These are phyloP conservation scores for Pyrocoelia pectoralis DNA, from an alignment of 2,888 invertebrate species.

Conservation along the genomic window DNA sequence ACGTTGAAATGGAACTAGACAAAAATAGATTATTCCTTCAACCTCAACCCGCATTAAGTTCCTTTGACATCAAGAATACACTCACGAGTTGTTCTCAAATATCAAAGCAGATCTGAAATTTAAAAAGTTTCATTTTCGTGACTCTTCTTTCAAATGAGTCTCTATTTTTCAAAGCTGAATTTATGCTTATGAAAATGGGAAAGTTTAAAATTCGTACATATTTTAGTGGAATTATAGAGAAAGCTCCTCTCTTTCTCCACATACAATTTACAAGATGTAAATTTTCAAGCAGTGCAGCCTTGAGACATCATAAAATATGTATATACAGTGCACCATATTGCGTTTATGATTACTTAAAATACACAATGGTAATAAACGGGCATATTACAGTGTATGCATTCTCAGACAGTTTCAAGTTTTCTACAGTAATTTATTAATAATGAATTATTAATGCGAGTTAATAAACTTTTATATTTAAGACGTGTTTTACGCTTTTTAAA, in stretches of 20 bases:
- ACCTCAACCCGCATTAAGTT: background rate
- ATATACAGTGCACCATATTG: background rate
- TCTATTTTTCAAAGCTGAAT: background rate
- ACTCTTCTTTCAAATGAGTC: slow-evolving; percentile 1
- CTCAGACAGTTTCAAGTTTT: background rate
- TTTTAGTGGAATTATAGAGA: background rate
- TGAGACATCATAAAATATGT: slow-evolving; percentile 1
- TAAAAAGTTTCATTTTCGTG: slow-evolving; percentile 1
- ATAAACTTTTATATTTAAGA: background rate
- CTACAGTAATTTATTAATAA: background rate
- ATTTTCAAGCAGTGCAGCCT: background rate
- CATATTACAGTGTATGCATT: background rate
- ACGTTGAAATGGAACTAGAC: background rate
- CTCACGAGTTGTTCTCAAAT: background rate
- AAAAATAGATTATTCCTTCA: background rate
- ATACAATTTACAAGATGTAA: background rate
- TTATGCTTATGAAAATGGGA: background rate
- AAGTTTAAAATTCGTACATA: background rate
- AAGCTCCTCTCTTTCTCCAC: background rate
- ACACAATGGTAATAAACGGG: background rate
- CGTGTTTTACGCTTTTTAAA: background rate
- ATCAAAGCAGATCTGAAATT: background rate
- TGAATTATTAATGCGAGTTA: background rate
- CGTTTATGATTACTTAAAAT: background rate
- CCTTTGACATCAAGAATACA: background rate